Evolutionary conservation across 2,797 vertebrate genomes (phyloP), one percentile per base, ranked within the genome.

Genomic region (Oryzias dopingdopingensis): DNA sequence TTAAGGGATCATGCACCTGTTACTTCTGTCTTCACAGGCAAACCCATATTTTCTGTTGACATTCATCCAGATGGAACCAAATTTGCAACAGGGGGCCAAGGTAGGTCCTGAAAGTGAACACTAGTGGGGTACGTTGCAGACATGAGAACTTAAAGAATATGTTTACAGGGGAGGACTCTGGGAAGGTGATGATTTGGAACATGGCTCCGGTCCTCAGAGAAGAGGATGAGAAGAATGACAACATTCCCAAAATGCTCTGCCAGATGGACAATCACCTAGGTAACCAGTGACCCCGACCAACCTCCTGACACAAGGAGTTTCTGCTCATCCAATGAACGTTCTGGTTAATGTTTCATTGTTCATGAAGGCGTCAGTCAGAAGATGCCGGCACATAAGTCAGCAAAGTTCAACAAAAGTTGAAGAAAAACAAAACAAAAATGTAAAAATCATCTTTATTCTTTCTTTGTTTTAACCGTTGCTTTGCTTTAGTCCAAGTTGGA

Each of bases 261-360:
- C 97, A 99, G 92, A 98, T 99, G 96, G 97, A 99, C 94, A 99
- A 99, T 94, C 97, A 99, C 85, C 91, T 99, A 82, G 97, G 97
- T 99, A 90, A 77, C 32, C 47, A 70, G 5, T 5, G 15, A 2
- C 15, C 8, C 29, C 24, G 17, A 32, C 1, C 44, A 6, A 3
- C 16, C 42, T 44, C 32, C 12, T 12, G 32, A 2, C 32, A 12
- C 8, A 3, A 4, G 32, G 10, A 37, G 12, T 12, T 37, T 37
- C 32, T 37, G 32, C 32, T 37, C 10, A 37, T 12, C 32, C 2
- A 12, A 37, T 32, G 32, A 32, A 12, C 8, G 12, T 32, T 12
- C 12, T 32, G 32, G 10, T 37, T 37, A 13, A 37, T 12, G 32
- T 37, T 37, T 37, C 32, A 37, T 37, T 37, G 10, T 12, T 37